Base-by-base conservation (phyloP, 2,113 vertebrate genomes). In the Motacilla tschutschensis region DNA sequence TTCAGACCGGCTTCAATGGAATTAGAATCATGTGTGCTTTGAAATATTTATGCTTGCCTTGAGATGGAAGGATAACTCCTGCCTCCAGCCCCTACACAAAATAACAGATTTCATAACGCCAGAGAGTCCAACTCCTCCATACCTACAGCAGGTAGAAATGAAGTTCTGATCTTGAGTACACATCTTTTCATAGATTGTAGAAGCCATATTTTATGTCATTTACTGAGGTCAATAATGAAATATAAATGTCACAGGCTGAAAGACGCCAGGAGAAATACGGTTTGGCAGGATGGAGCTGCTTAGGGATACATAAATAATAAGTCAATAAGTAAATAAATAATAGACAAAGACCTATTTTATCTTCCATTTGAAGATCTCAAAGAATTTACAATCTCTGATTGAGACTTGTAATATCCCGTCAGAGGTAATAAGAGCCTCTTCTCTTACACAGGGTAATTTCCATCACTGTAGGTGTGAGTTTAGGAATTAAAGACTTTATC, bases 291-390 rank as follows among this genome's bases (percentile, higher is more conserved):
- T 72, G 85, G 85, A 92, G 90, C 91, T 96, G 92, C 95, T 91
- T 80, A 95, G 88, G 89, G 90, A 90, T 85, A 91, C 92, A 95
- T 93, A 93, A 92, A 94, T 94, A 93, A 91, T 91, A 89, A 92
- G 91, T 92, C 87, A 86, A 92, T 93, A 94, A 92, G 71, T 90
- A 93, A 95, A 94, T 94, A 95, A 95, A 95, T 94, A 93, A 95
- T 95, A 93, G 91, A 93, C 93, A 85, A 93, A 84, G 84, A 88
- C 87, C 84, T 87, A 48, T 83, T 93, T 88, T 92, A 66, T 91
- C 92, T 91, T 93, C 87, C 92, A 90, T 90, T 70, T 93, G 87
- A 91, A 67, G 81, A 85, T 59, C 79, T 88, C 88, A 91, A 84
- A 88, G 79, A 91, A 92, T 90, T 93, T 92, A 77, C 86, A 83